Base-by-base conservation (phyloP, 2,113 vertebrate species). In the Gymnocephalus cernua region DNA sequence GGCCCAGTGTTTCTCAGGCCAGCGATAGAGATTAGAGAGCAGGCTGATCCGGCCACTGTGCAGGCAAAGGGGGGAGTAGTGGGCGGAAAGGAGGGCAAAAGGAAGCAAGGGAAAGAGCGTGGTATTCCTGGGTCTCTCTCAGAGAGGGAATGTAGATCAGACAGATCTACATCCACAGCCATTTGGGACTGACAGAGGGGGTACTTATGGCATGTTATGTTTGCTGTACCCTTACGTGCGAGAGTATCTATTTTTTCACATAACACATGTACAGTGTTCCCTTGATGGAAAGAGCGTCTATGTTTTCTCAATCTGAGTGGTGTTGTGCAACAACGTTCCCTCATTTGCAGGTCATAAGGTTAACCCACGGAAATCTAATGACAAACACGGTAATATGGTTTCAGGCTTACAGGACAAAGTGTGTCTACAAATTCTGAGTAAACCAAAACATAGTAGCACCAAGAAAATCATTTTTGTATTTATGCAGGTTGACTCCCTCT, bases 1-100 rank as follows among this genome's bases (percentile, higher is more conserved):
- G 88, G 65, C 83, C 93, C 85, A 93, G 93, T 95, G 93, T 94
- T 95, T 90, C 86, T 70, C 76, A 51, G 77, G 77, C 82, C 85
- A 89, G 87, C 83, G 80, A 91, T 88, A 90, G 92, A 95, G 93
- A 94, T 94, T 94, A 93, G 81, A 94, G 82, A 91, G 88, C n/a
- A 0, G 82, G 62, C 84, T 83, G 88, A 92, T 90, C 87, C 45
- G 27, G 86, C 79, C 86, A 77, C 78, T 94, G 86, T 89, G 81
- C 48, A 72, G 53, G 59, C 51, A 62, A 63, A 4, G 18, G 79
- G 59, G 76, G 62, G 48, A 38, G 72, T 8, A n/a, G 23, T 25
- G 65, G 50, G 53, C 32, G 77, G 41, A 64, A 58, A 65, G 27
- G 67, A 58, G 82, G 64, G 72, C 63, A 76, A 77, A 62, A 73